Percentiles rank a stretch among this genome's conserved stretches.
Conservation (phyloP, 2,797 vertebrate genomes). For the Gobio occitaniae region DNA sequence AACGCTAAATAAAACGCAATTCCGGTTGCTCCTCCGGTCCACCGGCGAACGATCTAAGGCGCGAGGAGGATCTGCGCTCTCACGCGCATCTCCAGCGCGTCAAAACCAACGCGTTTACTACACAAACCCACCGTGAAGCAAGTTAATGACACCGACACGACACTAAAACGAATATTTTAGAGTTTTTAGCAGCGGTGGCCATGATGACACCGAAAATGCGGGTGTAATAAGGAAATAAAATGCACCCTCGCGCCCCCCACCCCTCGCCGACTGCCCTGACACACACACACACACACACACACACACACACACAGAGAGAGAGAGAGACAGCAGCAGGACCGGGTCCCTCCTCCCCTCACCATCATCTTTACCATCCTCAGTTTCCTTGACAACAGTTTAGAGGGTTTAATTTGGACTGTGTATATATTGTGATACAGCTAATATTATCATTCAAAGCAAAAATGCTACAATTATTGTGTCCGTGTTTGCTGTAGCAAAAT, state of each 20-base stretch:
- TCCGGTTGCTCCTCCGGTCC: slow-evolving; percentile 37
- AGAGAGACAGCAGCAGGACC: slow-evolving; percentile 36
- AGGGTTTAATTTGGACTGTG: slow-evolving; percentile 37
- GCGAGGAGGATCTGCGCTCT: slow-evolving; percentile 50
- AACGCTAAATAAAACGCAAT: slow-evolving; percentile 37
- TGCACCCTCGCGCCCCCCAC: slow-evolving; percentile 50
- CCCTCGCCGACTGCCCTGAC: slow-evolving; percentile 53
- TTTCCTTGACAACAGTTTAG: slow-evolving; percentile 79
- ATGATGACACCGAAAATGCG: slow-evolving; percentile 53
- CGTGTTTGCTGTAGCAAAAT: neutral
- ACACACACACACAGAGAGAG: neutral
- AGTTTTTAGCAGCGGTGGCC: slow-evolving; percentile 26
- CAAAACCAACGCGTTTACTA: slow-evolving; percentile 40
- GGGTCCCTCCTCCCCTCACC: slow-evolving; percentile 45
- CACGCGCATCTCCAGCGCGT: slow-evolving; percentile 59
- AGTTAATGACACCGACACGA: neutral
- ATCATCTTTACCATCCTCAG: slow-evolving; percentile 49
- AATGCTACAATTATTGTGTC: neutral
- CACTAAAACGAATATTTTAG: neutral
- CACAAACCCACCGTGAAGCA: neutral
- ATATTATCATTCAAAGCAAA: slow-evolving; percentile 23
- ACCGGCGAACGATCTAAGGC: slow-evolving; percentile 39
- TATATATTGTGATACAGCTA: slow-evolving; percentile 28
- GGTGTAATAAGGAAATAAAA: slow-evolving; percentile 27
- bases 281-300: slow-evolving; percentile 19